phyloP scores from a whole-genome alignment of 2,113 vertebrate genomes.

The Poicephalus meyeri region DNA sequence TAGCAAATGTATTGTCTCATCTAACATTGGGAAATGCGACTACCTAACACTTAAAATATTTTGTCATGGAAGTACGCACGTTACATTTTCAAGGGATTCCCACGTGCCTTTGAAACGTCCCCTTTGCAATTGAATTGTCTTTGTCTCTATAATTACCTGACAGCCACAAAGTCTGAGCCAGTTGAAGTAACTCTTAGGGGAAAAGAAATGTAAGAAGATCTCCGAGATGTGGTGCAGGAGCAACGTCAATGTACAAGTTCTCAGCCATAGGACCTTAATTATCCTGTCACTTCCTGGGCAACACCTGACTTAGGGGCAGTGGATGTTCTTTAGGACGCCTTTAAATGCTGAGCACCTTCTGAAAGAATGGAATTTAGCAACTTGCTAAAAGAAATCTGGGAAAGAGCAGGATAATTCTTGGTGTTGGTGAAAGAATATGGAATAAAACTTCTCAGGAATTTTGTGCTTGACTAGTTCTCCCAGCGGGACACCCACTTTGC shows the following conservation, averaged over 20 bases:
- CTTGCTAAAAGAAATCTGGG: not conserved
- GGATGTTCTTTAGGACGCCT: not conserved
- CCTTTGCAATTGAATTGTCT: not conserved
- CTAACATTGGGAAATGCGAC: not conserved
- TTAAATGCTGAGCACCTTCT: not conserved
- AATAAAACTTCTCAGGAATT: conserved; percentile 17
- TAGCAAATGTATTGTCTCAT: not conserved
- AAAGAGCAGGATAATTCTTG: not conserved
- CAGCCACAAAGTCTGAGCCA: not conserved
- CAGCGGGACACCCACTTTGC: not conserved
- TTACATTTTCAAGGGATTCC: conserved; percentile 24
- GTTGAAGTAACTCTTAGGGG: not conserved
- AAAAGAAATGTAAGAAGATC: not conserved
- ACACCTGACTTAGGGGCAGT: not conserved
- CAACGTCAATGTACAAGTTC: not conserved
- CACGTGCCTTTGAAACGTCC: not conserved
- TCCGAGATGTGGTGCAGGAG: not conserved
- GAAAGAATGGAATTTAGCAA: not conserved
- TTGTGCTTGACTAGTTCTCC: not conserved
- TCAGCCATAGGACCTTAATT: not conserved
- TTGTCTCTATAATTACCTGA: not conserved
- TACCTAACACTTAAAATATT: not conserved
- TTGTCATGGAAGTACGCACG: not conserved
- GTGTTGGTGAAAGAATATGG: not conserved
- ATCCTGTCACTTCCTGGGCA: not conserved